Base-by-base conservation (phyloP, 2,888 invertebrate species). In the Onthophagus sagittarius region DNA sequence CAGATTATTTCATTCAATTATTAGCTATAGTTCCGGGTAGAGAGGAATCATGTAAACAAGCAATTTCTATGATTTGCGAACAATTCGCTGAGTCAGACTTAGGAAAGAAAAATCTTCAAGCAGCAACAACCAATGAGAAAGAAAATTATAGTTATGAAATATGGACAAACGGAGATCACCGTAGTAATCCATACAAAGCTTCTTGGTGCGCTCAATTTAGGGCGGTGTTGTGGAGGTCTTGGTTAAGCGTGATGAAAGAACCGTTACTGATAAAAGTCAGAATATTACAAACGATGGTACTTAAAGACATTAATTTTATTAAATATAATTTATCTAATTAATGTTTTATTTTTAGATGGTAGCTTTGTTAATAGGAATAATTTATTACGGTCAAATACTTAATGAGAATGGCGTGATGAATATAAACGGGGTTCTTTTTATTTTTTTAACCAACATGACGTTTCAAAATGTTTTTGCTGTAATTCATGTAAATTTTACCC, bases 381-480 rank as follows among this genome's bases (percentile, higher is more conserved):
- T 98, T 77, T 98, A 95, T 85, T 93, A 93, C 82, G 92, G 93
- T 0, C 95, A 97, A 83, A 86, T 89, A 74, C 83, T 94, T 72
- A 92, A 93, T 82, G 94, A 95, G 84, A 94, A 94, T 80, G 97
- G 95, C 0, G 95, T 97, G 0, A 94, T 94, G 92, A 98, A 98
- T 84, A 94, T 97, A 77, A 97, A 96, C 83, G 97, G 97, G 64
- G 95, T 94, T 31, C 88, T 97, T 72, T 97, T 96, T 84, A 91
- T 97, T 82, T 93, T 96, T 83, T 89, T 96, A 69, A 95, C 95
- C 13, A 96, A 95, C 82, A 94, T 96, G 92, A 97, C 97, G 5
- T 97, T 97, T 85, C 95, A 96, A 81, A 97, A 96, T 84, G 92
- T 96, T n/a, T 97, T 97, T 82, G 95, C 96, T 75, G 97, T 98